Evolutionary conservation across 2,888 invertebrate genomes (phyloP).

Genomic region (Cheilosia scutellata): DNA sequence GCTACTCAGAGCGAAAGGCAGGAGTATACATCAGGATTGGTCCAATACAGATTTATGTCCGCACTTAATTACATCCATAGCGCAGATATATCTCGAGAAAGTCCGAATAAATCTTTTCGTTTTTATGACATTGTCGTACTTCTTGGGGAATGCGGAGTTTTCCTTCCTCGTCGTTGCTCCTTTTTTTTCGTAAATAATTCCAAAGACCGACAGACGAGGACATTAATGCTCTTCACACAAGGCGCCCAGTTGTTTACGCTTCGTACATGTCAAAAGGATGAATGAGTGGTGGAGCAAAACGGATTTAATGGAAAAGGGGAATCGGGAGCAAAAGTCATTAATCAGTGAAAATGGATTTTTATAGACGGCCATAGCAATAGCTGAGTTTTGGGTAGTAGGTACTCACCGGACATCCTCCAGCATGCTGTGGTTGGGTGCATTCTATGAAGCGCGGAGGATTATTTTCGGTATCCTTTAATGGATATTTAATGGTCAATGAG

Average conservation of each 20-base stretch:
- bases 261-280: background rate
- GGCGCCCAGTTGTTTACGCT: background rate
- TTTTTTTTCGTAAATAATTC: conserved; percentile 4
- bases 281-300: background rate
- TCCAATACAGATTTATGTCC: conserved; percentile 46
- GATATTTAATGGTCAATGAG: conserved; percentile 42
- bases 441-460: background rate
- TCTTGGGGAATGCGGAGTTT: background rate
- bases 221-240: conserved; percentile 17
- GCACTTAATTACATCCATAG: conserved; percentile 45
- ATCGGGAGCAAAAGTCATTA: conserved; percentile 9
- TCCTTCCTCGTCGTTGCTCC: background rate
- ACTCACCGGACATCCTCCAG: background rate
- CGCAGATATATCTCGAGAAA: conserved; percentile 14
- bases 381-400: background rate
- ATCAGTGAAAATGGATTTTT: conserved; percentile 41
- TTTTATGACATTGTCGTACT: conserved; percentile 31
- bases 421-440: background rate
- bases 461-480: conserved; percentile 30
- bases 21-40: conserved; percentile 4
- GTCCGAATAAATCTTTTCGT: conserved; percentile 16
- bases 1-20: background rate
- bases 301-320: conserved; percentile 4
- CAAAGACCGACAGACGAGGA: conserved; percentile 1
- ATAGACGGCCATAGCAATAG: background rate